Percentiles rank a stretch among this genome's conserved stretches.
phyloP scores from a whole-genome alignment of 2,113 vertebrate genomes.

The Eleginops maclovinus region DNA sequence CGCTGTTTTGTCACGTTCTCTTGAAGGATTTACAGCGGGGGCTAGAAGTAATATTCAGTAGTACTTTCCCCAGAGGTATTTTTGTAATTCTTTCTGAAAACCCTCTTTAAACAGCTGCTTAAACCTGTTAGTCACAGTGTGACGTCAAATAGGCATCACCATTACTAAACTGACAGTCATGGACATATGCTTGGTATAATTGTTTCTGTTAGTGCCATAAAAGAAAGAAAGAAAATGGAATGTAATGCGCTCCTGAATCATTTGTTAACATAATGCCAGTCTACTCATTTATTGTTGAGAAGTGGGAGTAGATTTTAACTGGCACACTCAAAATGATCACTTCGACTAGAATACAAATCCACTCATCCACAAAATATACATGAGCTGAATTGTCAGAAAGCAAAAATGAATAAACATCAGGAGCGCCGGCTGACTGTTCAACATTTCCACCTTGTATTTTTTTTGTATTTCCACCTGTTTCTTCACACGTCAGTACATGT shows the following conservation, averaged over 20 bases:
- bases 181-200: constrained; percentile 7
- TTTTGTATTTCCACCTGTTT: constrained; percentile 21
- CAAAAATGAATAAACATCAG: not conserved
- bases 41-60: constrained; percentile 4
- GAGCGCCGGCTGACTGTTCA: constrained; percentile 1
- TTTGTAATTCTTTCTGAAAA: constrained; percentile 29
- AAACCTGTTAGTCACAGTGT: constrained; percentile 52
- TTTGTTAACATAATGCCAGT: constrained; percentile 26
- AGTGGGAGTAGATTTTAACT: constrained; percentile 29
- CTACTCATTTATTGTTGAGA: constrained; percentile 21
- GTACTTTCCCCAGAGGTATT: constrained; percentile 17
- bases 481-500: not conserved
- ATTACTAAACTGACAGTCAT: constrained; percentile 13
- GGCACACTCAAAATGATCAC: not conserved
- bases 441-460: not conserved
- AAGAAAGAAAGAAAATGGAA: too few relatives aligned
- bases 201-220: not conserved
- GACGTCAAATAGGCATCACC: constrained; percentile 40
- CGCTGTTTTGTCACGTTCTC: constrained; percentile 26
- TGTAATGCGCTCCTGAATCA: not conserved
- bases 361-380: not conserved
- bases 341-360: not conserved
- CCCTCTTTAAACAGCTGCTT: constrained; percentile 31
- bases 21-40: constrained; percentile 20
- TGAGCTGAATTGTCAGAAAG: not conserved